These are phyloP conservation scores for Brachionus koreanus DNA, from an alignment of 1,140 invertebrate genomes.

Conservation along the genomic window DNA sequence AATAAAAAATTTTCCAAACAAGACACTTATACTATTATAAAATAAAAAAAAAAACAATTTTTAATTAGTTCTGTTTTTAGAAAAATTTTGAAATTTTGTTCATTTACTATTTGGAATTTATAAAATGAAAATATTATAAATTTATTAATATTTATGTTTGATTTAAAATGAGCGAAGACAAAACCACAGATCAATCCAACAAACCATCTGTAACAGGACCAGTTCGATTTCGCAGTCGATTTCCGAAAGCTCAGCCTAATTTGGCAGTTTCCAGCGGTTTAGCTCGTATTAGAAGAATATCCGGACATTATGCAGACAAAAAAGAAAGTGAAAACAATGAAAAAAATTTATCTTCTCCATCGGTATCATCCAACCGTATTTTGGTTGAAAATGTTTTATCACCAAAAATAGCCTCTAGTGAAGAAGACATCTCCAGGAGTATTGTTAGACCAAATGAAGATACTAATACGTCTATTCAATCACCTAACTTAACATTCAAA, in stretches of 20 bases:
- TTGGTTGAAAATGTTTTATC: constrained; percentile 15
- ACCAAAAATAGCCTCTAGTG: background rate
- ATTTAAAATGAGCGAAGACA: constrained; percentile 24
- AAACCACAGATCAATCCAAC: background rate
- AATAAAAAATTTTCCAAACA: background rate
- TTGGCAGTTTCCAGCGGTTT: background rate
- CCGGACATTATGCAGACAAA: background rate
- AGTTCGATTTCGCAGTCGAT: constrained; percentile 14
- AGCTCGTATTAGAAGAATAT: constrained; percentile 26
- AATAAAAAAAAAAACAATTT: background rate
- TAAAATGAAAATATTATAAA: constrained; percentile 15
- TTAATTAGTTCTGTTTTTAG: background rate
- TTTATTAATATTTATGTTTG: background rate
- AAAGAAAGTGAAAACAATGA: background rate
- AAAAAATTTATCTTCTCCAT: background rate
- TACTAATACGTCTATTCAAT: background rate
- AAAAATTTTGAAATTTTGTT: background rate
- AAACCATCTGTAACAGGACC: background rate
- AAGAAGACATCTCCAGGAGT: background rate
- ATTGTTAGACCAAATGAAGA: background rate
- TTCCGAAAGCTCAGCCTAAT: constrained; percentile 38
- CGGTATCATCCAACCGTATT: background rate
- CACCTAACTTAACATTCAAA: background rate
- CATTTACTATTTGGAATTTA: background rate
- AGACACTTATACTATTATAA: background rate